Conservation (phyloP, 2,113 vertebrate species). For the Hyperoodon ampullatus region DNA sequence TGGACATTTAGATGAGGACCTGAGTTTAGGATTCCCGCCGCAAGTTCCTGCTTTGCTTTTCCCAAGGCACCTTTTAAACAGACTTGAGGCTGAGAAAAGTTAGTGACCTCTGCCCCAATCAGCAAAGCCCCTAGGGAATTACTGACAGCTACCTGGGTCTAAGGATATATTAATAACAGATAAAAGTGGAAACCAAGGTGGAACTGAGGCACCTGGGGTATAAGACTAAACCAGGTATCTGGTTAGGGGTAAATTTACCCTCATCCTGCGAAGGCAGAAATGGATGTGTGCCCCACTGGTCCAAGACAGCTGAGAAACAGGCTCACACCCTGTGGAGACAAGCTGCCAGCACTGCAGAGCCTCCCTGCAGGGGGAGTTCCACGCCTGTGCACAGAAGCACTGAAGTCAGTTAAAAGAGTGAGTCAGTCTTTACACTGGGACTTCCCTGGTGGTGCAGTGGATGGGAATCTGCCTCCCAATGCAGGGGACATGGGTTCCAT, state of each 20-base stretch:
- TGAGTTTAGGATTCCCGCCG: neutral
- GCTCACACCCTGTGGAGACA: neutral
- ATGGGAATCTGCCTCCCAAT: too few species aligned
- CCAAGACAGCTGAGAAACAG: neutral
- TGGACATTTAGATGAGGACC: neutral
- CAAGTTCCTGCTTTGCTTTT: neutral
- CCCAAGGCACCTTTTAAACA: neutral
- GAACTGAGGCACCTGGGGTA: neutral
- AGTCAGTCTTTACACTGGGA: neutral
- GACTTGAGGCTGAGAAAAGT: neutral
- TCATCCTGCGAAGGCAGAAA: neutral
- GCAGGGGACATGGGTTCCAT: too few species aligned
- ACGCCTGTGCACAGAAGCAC: neutral
- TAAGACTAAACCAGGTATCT: neutral
- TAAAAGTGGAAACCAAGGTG: neutral
- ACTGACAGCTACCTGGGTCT: neutral
- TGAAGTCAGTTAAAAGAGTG: neutral
- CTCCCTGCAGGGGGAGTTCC: neutral
- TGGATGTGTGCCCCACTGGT: neutral
- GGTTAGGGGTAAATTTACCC: neutral
- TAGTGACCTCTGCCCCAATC: neutral
- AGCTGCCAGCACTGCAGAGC: neutral
- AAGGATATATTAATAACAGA: neutral
- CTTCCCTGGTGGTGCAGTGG: too few species aligned
- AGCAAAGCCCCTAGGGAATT: neutral